These are phyloP conservation scores for Microctonus brassicae DNA, from an alignment of 2,888 invertebrate species.

Conservation along the genomic window DNA sequence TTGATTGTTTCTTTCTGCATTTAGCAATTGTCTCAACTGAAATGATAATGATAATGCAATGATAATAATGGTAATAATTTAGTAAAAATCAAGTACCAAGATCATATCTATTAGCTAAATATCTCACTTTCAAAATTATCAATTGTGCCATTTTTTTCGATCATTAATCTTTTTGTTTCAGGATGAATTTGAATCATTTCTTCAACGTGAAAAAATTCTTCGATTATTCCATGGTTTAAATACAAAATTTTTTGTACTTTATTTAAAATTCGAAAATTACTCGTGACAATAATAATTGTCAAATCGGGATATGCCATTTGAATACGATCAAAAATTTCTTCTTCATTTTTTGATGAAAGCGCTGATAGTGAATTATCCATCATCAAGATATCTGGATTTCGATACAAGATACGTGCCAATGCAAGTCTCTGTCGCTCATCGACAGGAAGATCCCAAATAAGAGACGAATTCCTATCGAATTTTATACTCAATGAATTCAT, in stretches of 20 bases:
- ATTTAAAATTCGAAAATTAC: conserved; percentile 28
- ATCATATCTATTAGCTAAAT: not conserved
- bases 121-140: conserved; percentile 32
- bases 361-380: conserved; percentile 38
- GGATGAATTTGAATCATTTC: conserved; percentile 26
- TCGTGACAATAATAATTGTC: conserved; percentile 35
- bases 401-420: conserved; percentile 40
- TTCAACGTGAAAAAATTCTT: conserved; percentile 28
- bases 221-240: conserved; percentile 21
- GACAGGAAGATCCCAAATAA: conserved; percentile 35
- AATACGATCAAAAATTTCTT: conserved; percentile 32
- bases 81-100: too few species aligned
- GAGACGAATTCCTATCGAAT: conserved; percentile 23
- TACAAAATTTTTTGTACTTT: conserved; percentile 36
- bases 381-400: conserved; percentile 35
- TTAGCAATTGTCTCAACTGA: conserved; percentile 35
- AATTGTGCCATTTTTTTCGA: conserved; percentile 24
- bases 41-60: not conserved
- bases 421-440: conserved; percentile 40
- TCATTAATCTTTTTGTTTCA: conserved; percentile 19
- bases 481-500: conserved; percentile 31
- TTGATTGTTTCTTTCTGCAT: conserved; percentile 29
- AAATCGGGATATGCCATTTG: conserved; percentile 13
- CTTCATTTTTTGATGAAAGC: conserved; percentile 34
- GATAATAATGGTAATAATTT: not conserved